Evolutionary conservation across 2,888 invertebrate genomes (phyloP).

Genomic region (Parasteatoda lunata): DNA sequence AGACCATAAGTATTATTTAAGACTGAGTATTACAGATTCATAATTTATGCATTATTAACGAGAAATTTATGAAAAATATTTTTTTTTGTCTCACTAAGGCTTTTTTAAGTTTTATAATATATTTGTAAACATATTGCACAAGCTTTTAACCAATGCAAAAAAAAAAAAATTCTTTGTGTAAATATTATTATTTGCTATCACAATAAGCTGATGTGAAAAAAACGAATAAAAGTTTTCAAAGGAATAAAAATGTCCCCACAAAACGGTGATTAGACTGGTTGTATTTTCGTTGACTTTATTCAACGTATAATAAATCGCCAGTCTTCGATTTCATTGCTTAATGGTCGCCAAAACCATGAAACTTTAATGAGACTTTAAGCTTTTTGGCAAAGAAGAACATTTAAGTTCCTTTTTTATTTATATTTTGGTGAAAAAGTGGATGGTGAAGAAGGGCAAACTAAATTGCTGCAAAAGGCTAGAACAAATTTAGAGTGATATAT

Average conservation of each 20-base stretch:
- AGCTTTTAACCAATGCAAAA: too few relatives aligned
- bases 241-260: neutral
- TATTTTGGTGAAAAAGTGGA: neutral
- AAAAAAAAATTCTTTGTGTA: too few relatives aligned
- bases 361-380: constrained; percentile 25
- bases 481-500: constrained; percentile 4
- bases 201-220: too few relatives aligned
- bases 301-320: constrained; percentile 1
- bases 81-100: too few relatives aligned
- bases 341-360: constrained; percentile 16
- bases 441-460: constrained; percentile 13
- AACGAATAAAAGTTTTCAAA: neutral
- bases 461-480: constrained; percentile 6
- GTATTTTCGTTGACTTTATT: neutral
- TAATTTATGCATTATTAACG: too few relatives aligned
- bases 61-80: too few relatives aligned
- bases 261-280: neutral
- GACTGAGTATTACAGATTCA: too few relatives aligned
- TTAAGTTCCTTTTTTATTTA: constrained; percentile 1
- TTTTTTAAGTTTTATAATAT: too few relatives aligned
- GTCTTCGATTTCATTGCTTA: neutral
- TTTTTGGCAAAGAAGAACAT: neutral
- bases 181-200: too few relatives aligned
- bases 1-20: too few relatives aligned
- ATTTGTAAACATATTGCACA: too few relatives aligned